phyloP scores from a whole-genome alignment of 2,888 invertebrate genomes.

The Oxystoma pomonae region DNA sequence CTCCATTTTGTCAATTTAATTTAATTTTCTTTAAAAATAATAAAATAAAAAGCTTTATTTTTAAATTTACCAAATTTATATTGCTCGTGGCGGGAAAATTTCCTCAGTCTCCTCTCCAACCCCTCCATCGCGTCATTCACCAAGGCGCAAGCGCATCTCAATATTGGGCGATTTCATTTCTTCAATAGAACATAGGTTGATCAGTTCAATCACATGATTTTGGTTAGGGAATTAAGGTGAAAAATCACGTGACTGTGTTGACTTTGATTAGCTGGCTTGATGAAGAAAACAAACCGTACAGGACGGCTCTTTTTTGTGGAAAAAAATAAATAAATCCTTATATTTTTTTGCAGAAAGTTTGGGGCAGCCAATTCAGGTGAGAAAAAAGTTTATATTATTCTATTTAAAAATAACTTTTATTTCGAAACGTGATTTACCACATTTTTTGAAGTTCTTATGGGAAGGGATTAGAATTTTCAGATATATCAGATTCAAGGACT shows the following conservation, averaged over 20 bases:
- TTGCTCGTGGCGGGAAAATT: constrained; percentile 18
- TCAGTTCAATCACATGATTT: too few species aligned
- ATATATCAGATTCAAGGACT: too few species aligned
- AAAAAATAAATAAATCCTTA: neutral
- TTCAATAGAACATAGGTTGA: too few species aligned
- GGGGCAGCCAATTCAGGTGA: neutral
- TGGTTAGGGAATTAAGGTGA: too few species aligned
- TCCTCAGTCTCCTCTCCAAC: constrained; percentile 8
- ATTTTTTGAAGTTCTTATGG: neutral
- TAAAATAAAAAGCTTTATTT: too few species aligned
- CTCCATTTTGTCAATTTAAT: too few species aligned
- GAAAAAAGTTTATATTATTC: neutral
- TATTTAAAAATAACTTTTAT: neutral
- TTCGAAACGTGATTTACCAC: neutral
- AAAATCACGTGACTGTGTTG: too few species aligned
- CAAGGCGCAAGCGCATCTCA: constrained; percentile 14
- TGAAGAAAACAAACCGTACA: neutral
- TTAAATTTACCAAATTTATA: neutral
- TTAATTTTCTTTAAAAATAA: too few species aligned
- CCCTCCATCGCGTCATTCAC: constrained; percentile 2
- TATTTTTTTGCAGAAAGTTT: neutral
- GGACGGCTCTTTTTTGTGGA: neutral
- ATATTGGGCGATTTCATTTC: constrained; percentile 8
- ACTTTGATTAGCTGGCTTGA: too few species aligned
- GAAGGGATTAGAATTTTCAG: neutral